Conservation (phyloP, 2,113 vertebrate species). For the Candoia aspera region DNA sequence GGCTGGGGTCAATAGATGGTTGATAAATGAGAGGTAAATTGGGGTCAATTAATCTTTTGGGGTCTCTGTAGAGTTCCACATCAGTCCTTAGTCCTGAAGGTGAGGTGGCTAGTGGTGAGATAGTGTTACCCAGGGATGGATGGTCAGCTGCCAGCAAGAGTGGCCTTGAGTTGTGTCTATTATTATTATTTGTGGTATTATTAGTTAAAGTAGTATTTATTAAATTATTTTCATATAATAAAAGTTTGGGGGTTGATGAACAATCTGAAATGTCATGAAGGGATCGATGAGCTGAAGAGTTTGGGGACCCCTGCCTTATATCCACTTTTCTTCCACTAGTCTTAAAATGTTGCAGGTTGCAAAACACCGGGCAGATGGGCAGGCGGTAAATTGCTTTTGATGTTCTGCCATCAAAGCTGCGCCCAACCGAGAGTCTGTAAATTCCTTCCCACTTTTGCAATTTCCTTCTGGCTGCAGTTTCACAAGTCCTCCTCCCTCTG, state of each 20-base stretch:
- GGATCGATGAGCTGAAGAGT: not conserved
- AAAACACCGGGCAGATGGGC: not conserved
- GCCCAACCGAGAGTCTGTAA: not conserved
- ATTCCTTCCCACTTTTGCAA: not conserved
- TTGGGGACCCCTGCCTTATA: not conserved
- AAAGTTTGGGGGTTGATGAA: not conserved
- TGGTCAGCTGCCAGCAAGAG: not conserved
- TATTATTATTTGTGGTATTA: not conserved
- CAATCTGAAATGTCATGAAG: not conserved
- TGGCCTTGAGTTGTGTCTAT: not conserved
- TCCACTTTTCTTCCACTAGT: not conserved
- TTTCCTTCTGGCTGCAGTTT: not conserved
- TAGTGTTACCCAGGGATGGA: not conserved
- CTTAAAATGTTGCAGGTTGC: not conserved
- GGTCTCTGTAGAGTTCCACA: not conserved
- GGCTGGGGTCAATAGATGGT: not conserved
- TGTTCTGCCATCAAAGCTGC: not conserved
- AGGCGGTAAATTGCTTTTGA: not conserved
- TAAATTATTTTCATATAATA: not conserved
- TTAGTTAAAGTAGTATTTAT: not conserved
- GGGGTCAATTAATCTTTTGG: not conserved
- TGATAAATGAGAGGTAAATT: not conserved
- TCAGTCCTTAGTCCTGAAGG: not conserved
- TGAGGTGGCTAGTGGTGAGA: not conserved
- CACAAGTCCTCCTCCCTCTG: too few relatives aligned